Conservation (phyloP, 2,888 invertebrate species). For the Eurois occulta region DNA sequence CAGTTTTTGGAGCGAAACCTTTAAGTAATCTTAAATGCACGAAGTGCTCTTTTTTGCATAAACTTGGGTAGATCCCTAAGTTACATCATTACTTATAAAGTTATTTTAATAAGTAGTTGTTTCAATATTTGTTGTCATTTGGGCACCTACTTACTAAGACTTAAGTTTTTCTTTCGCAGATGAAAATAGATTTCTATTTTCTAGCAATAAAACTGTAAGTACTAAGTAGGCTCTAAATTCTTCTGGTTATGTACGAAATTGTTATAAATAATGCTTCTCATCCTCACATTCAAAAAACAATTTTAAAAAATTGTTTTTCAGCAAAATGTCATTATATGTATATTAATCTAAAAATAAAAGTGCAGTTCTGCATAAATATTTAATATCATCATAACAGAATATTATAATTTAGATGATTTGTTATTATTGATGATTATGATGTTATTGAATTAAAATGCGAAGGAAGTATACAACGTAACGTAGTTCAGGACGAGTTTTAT, state of each 20-base stretch:
- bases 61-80: background rate
- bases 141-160: background rate
- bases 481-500: conserved; percentile 1
- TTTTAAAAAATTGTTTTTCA: background rate
- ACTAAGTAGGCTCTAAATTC: background rate
- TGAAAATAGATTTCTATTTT: background rate
- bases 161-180: background rate
- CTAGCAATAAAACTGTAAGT: background rate
- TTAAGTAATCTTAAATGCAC: conserved; percentile 8
- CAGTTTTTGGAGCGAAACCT: conserved; percentile 33
- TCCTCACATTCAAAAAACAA: background rate
- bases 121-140: background rate
- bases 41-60: background rate
- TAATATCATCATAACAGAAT: background rate
- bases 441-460: conserved; percentile 20
- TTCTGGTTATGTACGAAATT: background rate
- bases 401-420: background rate
- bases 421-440: background rate
- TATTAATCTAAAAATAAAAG: background rate
- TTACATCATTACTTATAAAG: background rate
- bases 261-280: background rate
- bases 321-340: background rate
- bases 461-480: conserved; percentile 15
- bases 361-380: conserved; percentile 3
- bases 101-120: background rate